These are phyloP conservation scores for Seriola aureovittata DNA, from an alignment of 2,113 vertebrate species.

Conservation along the genomic window DNA sequence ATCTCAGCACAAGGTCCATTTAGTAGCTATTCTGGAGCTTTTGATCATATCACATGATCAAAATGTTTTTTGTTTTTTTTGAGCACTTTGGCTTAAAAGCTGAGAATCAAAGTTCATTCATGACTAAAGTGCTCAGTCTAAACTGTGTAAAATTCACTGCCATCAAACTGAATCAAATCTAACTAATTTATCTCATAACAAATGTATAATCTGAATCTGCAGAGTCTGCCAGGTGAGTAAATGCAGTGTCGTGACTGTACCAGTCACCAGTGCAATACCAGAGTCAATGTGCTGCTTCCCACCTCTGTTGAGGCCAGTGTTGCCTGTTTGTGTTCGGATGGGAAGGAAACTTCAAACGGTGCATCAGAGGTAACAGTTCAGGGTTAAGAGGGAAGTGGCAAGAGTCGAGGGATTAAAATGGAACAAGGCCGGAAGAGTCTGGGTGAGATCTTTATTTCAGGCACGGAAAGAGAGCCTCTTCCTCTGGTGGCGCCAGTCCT, in stretches of 20 bases:
- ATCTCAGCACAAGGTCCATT: background rate
- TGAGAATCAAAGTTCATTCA: background rate
- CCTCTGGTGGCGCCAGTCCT: slow-evolving; percentile 77
- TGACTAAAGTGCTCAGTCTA: background rate
- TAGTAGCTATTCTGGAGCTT: background rate
- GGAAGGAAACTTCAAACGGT: slow-evolving; percentile 35
- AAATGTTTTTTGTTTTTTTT: background rate
- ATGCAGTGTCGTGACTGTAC: background rate
- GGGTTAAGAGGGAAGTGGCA: slow-evolving; percentile 72
- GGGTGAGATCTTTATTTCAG: slow-evolving; percentile 79
- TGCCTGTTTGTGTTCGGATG: background rate
- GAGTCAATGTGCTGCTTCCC: background rate
- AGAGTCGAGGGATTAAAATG: slow-evolving; percentile 77
- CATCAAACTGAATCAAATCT: no score
- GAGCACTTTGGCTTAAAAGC: background rate
- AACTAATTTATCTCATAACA: background rate
- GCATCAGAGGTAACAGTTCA: slow-evolving; percentile 64
- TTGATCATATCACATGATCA: background rate
- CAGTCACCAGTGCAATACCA: background rate
- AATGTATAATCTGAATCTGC: background rate
- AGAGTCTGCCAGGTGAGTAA: background rate
- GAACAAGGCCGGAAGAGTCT: slow-evolving; percentile 75
- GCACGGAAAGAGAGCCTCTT: slow-evolving; percentile 78
- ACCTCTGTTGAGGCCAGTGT: background rate
- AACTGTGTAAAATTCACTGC: no score